Percentiles rank a stretch among this genome's conserved stretches.
These are phyloP conservation scores for Eretmocerus hayati DNA, from an alignment of 2,888 invertebrate genomes.

Conservation along the genomic window DNA sequence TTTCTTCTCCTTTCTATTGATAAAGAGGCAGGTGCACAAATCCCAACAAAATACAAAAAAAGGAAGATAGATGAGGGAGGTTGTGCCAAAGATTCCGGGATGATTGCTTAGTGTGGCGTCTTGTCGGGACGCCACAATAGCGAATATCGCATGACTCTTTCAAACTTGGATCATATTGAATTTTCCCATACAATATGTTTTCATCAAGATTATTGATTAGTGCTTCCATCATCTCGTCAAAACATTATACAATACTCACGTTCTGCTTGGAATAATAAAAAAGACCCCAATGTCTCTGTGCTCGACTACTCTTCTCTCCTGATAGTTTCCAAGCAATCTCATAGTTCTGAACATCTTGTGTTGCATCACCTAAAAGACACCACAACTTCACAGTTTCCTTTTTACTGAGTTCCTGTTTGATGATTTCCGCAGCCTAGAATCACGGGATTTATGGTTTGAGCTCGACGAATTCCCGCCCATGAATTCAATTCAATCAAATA, in stretches of 20 bases:
- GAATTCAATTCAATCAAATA: not conserved
- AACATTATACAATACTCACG: conserved; percentile 31
- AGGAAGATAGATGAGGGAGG: too few relatives aligned
- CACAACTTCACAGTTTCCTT: conserved; percentile 79
- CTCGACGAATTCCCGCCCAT: too few relatives aligned
- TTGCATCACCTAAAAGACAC: conserved; percentile 87
- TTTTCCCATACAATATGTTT: too few relatives aligned
- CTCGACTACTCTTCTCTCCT: conserved; percentile 69
- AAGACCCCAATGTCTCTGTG: conserved; percentile 83
- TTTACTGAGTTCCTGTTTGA: conserved; percentile 69
- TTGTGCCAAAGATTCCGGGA: too few relatives aligned
- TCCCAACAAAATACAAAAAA: too few relatives aligned
- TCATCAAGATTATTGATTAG: not conserved
- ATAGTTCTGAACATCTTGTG: conserved; percentile 71
- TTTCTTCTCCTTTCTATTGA: too few relatives aligned
- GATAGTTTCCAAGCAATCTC: conserved; percentile 90
- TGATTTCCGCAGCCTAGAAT: conserved; percentile 73
- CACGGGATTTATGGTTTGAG: not conserved
- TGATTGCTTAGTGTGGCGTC: too few relatives aligned
- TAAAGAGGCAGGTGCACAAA: too few relatives aligned
- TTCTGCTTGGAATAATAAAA: conserved; percentile 65
- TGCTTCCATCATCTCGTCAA: not conserved
- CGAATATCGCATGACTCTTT: too few relatives aligned
- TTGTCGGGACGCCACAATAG: too few relatives aligned
- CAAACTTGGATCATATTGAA: too few relatives aligned